Conservation (phyloP, 2,797 vertebrate genomes). For the Tragopan temminckii region DNA sequence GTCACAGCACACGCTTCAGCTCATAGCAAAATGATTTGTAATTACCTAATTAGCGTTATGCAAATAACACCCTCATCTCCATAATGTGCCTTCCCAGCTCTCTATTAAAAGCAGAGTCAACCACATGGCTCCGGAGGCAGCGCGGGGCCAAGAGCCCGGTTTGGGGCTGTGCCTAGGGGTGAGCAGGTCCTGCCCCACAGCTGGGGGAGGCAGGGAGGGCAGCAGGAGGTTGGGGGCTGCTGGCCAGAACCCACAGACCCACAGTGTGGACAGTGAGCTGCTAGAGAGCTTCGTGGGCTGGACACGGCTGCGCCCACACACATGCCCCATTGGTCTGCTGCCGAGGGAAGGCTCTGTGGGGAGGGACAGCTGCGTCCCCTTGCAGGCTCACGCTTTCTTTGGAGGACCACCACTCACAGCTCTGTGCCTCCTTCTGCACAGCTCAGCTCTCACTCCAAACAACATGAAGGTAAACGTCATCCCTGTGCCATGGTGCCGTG, state of each 20-base stretch:
- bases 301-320: background rate
- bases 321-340: background rate
- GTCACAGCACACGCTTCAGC: conserved; percentile 87
- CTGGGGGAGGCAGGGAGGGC: background rate
- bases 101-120: conserved; percentile 75
- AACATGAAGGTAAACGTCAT: background rate
- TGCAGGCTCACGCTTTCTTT: background rate
- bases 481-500: background rate
- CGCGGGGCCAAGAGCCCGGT: background rate
- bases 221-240: background rate
- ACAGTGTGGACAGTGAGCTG: accelerated
- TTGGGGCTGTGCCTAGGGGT: background rate
- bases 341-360: background rate
- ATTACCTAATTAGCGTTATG: conserved; percentile 93
- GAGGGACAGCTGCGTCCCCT: background rate
- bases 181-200: background rate
- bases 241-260: accelerated
- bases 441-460: background rate
- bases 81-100: conserved; percentile 84
- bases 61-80: conserved; percentile 90
- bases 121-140: conserved; percentile 62
- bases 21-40: conserved; percentile 91
- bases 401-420: background rate
- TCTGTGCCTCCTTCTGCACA: background rate
- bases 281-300: accelerated